phyloP scores from a whole-genome alignment of 2,113 vertebrate genomes.

The Dendropsophus ebraccatus region DNA sequence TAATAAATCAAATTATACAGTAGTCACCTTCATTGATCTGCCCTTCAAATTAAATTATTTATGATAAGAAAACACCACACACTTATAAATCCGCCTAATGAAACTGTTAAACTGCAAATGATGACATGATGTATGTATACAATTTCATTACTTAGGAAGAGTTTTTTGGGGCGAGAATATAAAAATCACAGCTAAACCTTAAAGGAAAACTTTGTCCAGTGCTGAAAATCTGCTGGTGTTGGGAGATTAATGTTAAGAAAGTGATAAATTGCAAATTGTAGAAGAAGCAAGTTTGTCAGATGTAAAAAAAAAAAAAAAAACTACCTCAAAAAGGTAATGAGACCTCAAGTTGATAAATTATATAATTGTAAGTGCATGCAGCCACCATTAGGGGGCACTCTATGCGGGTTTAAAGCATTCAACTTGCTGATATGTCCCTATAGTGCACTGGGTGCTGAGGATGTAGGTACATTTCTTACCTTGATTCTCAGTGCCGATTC shows the following conservation, averaged over 20 bases:
- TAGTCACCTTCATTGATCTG: conserved; percentile 47
- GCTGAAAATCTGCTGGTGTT: not conserved
- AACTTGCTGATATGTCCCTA: too few relatives aligned
- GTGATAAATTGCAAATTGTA: not conserved
- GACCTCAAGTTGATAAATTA: not conserved
- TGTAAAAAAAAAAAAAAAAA: not conserved
- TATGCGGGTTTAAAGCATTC: too few relatives aligned
- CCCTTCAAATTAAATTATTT: conserved; percentile 32
- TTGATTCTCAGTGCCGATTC: too few relatives aligned
- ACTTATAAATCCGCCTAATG: conserved; percentile 25
- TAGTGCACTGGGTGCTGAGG: too few relatives aligned
- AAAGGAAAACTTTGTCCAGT: not conserved
- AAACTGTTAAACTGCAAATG: conserved; percentile 4
- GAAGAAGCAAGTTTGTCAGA: not conserved
- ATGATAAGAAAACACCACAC: conserved; percentile 22
- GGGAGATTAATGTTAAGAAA: too few relatives aligned
- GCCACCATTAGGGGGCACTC: not conserved
- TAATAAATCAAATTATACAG: conserved; percentile 37
- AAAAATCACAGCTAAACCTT: not conserved
- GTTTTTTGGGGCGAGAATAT: not conserved
- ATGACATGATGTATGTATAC: conserved; percentile 12
- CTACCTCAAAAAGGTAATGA: too few relatives aligned
- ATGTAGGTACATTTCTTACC: too few relatives aligned
- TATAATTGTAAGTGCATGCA: not conserved
- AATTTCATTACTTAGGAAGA: not conserved